Evolutionary conservation across 2,888 invertebrate genomes (phyloP), one percentile per base, ranked within the genome.

Genomic region (Mythimna lalbum): DNA sequence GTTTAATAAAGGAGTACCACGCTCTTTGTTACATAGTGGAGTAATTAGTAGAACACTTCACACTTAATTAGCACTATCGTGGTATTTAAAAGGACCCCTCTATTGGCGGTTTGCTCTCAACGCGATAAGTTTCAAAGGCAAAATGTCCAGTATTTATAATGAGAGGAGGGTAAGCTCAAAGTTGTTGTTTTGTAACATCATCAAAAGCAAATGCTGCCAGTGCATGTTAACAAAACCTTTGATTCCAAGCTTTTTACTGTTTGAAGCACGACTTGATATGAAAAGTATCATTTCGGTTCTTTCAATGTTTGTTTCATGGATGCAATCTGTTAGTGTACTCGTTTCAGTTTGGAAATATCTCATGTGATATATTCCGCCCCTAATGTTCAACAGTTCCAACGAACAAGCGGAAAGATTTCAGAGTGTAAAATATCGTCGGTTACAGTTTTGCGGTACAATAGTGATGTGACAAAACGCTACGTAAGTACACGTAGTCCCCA

Each of bases 31-130:
- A 83, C 83, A 69, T 78, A 81, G 82, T 77, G 75, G 72, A 73
- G 86, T 89, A 91, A 91, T 92, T 91, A 91, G 89, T 85, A 82
- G 71, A 82, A 86, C 88, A 89, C 89, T 91, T 91, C 88, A 89
- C 88, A 89, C 89, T 86, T 90, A 90, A 91, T 91, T 91, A 91
- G 87, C 84, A 89, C 89, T 89, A 90, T 89, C 84, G 80, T 83
- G 80, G 87, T 86, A 87, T 89, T 91, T 88, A 87, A 90, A 90
- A 88, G 87, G 87, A 80, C 85, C 85, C 56, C 87, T 81, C 76
- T 62, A 74, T 56, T 66, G 36, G 39, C 73, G 78, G 76, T 78
- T 80, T 60, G 68, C 69, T 73, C 73, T 76, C 69, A 62, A 73
- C 64, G 68, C 71, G 74, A 82, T 83, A 76, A 80, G 76, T 84